Conservation (phyloP, 1,140 invertebrate genomes). For the Tachypleus tridentatus region DNA sequence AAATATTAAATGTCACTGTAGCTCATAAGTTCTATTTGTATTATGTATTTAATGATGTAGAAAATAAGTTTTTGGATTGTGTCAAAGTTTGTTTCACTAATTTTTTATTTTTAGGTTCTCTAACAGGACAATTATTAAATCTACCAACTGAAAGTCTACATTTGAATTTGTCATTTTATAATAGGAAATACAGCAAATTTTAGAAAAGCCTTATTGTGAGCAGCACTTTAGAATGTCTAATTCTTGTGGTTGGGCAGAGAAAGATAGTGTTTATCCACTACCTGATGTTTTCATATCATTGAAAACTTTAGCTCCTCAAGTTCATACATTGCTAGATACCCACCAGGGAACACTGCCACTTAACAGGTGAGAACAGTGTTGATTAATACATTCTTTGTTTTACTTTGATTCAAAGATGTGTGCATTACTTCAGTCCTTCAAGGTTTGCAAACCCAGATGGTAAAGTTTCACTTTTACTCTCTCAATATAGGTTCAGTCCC, state of each 20-base stretch:
- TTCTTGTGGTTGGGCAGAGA: slow-evolving; percentile 57
- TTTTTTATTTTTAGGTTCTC: too few species aligned
- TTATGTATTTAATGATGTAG: too few species aligned
- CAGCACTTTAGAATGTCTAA: slow-evolving; percentile 35
- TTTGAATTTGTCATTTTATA: too few species aligned
- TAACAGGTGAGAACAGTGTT: slow-evolving; percentile 43
- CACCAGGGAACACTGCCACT: slow-evolving; percentile 58
- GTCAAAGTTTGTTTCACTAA: too few species aligned
- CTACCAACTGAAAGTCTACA: too few species aligned
- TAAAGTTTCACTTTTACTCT: too few species aligned
- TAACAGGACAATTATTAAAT: too few species aligned
- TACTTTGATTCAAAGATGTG: slow-evolving; percentile 1
- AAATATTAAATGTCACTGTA: too few species aligned
- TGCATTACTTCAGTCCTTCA: slow-evolving; percentile 12
- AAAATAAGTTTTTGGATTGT: too few species aligned
- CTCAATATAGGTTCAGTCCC: too few species aligned
- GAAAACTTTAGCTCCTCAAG: slow-evolving; percentile 46
- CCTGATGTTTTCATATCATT: slow-evolving; percentile 59
- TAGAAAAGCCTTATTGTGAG: slow-evolving; percentile 35
- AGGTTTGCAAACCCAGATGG: too few species aligned
- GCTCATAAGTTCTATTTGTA: too few species aligned
- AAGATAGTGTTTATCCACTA: slow-evolving; percentile 48
- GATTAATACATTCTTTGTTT: background rate
- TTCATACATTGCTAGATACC: slow-evolving; percentile 50
- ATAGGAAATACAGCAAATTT: slow-evolving; percentile 22